Conservation (phyloP, 2,113 vertebrate genomes). For the Vidua macroura region DNA sequence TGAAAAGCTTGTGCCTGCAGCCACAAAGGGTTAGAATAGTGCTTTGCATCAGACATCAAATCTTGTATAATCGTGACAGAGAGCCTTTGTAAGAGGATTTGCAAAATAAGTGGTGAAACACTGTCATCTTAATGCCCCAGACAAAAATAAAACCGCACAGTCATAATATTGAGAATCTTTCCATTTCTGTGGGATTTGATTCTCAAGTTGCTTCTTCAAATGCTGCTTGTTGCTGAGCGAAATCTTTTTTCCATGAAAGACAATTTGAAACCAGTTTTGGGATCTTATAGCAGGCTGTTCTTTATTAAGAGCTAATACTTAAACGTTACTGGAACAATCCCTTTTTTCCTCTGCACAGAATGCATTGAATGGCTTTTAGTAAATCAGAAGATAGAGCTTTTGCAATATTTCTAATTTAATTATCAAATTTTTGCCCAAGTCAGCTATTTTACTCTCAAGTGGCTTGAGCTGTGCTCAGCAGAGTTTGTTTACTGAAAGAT, state of each 20-base stretch:
- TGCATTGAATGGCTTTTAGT: neutral
- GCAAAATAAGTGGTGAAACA: conserved; percentile 21
- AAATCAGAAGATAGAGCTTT: neutral
- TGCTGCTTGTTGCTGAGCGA: conserved; percentile 8
- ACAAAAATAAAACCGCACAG: conserved; percentile 39
- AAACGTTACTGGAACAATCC: neutral
- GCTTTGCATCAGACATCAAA: conserved; percentile 8
- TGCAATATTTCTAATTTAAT: neutral
- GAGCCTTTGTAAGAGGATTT: conserved; percentile 42
- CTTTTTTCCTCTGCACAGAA: neutral
- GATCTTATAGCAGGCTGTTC: neutral
- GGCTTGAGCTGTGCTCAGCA: neutral
- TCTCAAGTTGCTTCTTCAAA: conserved; percentile 22
- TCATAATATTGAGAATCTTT: conserved; percentile 43
- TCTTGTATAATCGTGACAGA: conserved; percentile 1
- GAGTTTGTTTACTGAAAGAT: neutral
- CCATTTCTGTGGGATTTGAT: conserved; percentile 33
- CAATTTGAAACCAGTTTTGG: neutral
- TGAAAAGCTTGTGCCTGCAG: neutral
- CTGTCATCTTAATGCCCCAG: conserved; percentile 27
- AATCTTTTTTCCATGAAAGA: conserved; percentile 31
- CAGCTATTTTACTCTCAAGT: neutral
- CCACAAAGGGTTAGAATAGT: neutral
- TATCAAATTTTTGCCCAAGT: neutral
- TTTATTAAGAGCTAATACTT: neutral